Base-by-base conservation (phyloP, 2,113 vertebrate genomes). In the Chlamydotis undulata region DNA sequence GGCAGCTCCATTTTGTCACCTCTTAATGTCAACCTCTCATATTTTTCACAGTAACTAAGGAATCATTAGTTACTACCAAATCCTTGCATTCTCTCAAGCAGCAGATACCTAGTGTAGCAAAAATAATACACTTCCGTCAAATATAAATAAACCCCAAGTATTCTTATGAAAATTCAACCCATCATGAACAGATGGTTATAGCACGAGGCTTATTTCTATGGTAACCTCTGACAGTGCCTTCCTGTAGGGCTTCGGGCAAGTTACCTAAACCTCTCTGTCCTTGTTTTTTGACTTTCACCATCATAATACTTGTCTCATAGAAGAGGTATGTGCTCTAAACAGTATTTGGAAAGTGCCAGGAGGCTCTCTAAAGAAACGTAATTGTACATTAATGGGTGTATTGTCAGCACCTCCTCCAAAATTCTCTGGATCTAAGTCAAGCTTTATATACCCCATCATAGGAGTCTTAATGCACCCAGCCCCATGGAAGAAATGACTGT, bases 301-400 rank as follows among this genome's bases (percentile, higher is more conserved):
- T 82, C 84, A 64, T 64, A 79, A 60, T 76, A n/a, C 31, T 53
- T 82, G 70, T 78, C 89, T 94, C 87, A 87, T 45, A 82, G 87
- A 87, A 79, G 83, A 89, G 37, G 81, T 65, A 79, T 91, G 89
- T 89, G 84, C 69, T 87, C 73, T 82, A 68, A 91, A 95, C 60
- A 91, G 65, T 52, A 49, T 75, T 91, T 91, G 65, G 74, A 53
- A 95, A 94, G 93, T 64, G 61, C 93, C 80, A 82, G 76, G 80
- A 95, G 89, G 86, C 80, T 94, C 57, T 95, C 78, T 57, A 65
- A 96, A 91, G 84, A 84, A 93, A 79, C 0, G 0, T 87, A 91
- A 95, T 94, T 96, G 96, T 92, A 85, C 93, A 93, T 95, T 87
- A 96, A 96, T 37, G 22, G 87, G n/a, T 50, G 70, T 91, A 91